Evolutionary conservation across 2,797 vertebrate genomes (phyloP), one percentile per base, ranked within the genome.

Genomic region (Lepus townsendii): DNA sequence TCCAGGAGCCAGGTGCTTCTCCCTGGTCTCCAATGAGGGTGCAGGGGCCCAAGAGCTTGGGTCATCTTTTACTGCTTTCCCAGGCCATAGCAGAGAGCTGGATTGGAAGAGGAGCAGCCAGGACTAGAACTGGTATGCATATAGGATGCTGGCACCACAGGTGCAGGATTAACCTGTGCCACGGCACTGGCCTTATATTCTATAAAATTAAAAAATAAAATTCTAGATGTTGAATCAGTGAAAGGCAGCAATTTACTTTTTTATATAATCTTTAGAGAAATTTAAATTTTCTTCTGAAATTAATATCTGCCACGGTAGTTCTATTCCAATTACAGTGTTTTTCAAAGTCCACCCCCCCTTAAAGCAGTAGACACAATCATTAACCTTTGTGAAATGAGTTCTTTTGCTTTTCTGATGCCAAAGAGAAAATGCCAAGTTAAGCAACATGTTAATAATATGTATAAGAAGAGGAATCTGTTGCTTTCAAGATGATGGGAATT

Each of bases 251-350:
- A 95, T 92, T 19, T 78, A 19, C 22, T 83, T 84, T 19, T 75
- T 3, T 12, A 22, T 57, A 76, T 92, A 88, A 5, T 73, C 62
- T 79, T 93, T 75, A 88, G 50, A 92, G 62, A 92, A 71, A 47
- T 85, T 94, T 91, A 16, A n/a, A 84, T 89, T n/a, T 66, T 86
- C 12, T 38, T 38, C 20, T 72, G 72, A 95, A 73, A 89, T 92
- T 80, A 57, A 47, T 96, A 42, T 75, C 42, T 77, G 32, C 7
- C 3, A 26, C n/a, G 17, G 30, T 30, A 82, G 30, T 68, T 7
- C 30, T 85, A 9, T 85, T 91, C 3, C 3, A 88, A 88, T 8
- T 12, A n/a, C 32, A 86, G 32, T 82, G 71, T 42, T 78, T 91
- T 87, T 89, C n/a, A 69, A 65, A 93, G 2, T 92, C 86, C 27